phyloP scores from a whole-genome alignment of 1,140 invertebrate genomes.

The Pachyrhynchus sulphureomaculatus region DNA sequence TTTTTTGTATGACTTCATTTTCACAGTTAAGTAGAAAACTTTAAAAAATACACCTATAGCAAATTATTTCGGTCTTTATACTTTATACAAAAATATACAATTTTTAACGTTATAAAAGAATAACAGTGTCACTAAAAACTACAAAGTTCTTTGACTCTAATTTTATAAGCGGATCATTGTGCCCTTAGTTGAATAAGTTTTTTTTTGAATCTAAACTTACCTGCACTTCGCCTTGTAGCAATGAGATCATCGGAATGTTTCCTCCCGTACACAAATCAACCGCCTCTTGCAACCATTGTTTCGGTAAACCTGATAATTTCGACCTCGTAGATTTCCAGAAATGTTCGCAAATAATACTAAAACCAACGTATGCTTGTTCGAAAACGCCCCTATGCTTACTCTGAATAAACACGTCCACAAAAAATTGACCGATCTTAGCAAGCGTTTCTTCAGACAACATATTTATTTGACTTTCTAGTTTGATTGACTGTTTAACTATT shows the following conservation, averaged over 20 bases:
- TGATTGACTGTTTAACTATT: slow-evolving; percentile 47
- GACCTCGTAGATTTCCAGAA: slow-evolving; percentile 57
- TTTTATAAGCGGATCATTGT: too few species aligned
- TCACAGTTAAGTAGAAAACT: too few species aligned
- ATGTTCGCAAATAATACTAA: slow-evolving; percentile 70
- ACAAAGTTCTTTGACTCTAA: too few species aligned
- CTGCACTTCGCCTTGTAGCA: slow-evolving; percentile 85
- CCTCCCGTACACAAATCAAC: slow-evolving; percentile 38
- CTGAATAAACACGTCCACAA: slow-evolving; percentile 70
- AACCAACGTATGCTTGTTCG: slow-evolving; percentile 91
- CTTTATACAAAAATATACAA: too few species aligned
- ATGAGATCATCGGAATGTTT: slow-evolving; percentile 58
- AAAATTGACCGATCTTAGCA: slow-evolving; percentile 68
- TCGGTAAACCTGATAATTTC: slow-evolving; percentile 32
- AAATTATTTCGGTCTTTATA: too few species aligned
- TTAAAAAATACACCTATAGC: too few species aligned
- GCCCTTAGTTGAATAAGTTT: too few species aligned
- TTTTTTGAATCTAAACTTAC: slow-evolving; percentile 77
- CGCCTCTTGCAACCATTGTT: slow-evolving; percentile 66
- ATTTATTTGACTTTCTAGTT: slow-evolving; percentile 35
- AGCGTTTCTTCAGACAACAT: slow-evolving; percentile 52
- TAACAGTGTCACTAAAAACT: too few species aligned
- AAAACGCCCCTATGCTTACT: slow-evolving; percentile 94
- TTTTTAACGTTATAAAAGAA: too few species aligned
- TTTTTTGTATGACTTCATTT: too few species aligned